phyloP scores from a whole-genome alignment of 2,888 invertebrate species.

The Cerastoderma edule region DNA sequence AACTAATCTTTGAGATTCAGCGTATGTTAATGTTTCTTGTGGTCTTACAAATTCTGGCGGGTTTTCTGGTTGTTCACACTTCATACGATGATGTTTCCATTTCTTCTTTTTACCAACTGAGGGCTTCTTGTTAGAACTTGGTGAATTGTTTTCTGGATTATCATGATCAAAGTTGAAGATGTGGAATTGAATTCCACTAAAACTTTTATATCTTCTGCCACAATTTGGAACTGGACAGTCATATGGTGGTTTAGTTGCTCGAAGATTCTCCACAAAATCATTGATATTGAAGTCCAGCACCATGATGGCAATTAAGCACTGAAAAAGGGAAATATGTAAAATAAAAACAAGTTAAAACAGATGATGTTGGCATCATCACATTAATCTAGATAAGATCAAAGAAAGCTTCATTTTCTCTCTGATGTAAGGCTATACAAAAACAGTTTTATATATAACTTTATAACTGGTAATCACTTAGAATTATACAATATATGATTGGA shows the following conservation, averaged over 20 bases:
- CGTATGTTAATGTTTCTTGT: constrained; percentile 90
- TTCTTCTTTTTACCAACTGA: constrained; percentile 84
- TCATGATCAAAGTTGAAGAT: constrained; percentile 93
- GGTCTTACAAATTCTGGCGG: constrained; percentile 82
- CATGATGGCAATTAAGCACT: constrained; percentile 79
- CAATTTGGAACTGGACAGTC: constrained; percentile 94
- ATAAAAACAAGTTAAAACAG: background rate
- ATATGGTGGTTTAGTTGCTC: constrained; percentile 93
- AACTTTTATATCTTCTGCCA: constrained; percentile 93
- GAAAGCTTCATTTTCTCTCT: too few relatives aligned
- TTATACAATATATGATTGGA: too few relatives aligned
- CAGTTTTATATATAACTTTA: too few relatives aligned
- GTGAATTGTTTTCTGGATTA: constrained; percentile 84
- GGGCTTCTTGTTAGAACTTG: constrained; percentile 71
- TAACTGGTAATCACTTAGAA: too few relatives aligned
- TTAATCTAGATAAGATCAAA: too few relatives aligned
- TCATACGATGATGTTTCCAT: constrained; percentile 77
- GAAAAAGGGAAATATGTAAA: background rate
- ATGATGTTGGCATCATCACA: background rate
- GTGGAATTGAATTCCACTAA: constrained; percentile 94
- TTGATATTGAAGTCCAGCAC: constrained; percentile 94
- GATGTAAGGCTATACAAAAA: too few relatives aligned
- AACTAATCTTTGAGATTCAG: constrained; percentile 93
- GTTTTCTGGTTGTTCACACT: constrained; percentile 77
- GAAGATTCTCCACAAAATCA: constrained; percentile 92